Percentiles rank a stretch among this genome's conserved stretches.
Evolutionary conservation across 2,113 vertebrate species (phyloP).

Genomic region (Scartelaos histophorus): DNA sequence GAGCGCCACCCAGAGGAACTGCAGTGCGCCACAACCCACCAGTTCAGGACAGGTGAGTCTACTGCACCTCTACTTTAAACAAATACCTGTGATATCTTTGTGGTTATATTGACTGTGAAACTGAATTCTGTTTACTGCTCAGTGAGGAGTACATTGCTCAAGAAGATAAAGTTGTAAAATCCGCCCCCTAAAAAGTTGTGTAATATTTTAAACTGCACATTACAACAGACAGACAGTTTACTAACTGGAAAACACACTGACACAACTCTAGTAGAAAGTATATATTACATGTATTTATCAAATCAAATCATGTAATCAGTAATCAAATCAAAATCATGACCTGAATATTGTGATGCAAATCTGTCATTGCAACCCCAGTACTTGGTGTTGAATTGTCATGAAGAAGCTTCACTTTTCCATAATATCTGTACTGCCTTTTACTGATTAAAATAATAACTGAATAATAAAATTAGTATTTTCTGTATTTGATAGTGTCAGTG

Average conservation of each 20-base stretch:
- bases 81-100: neutral
- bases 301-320: too few species aligned
- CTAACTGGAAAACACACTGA: too few species aligned
- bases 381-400: neutral
- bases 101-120: neutral
- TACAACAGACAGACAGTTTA: too few species aligned
- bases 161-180: too few species aligned
- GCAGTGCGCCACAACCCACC: conserved; percentile 82
- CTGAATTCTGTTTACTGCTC: neutral
- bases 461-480: neutral
- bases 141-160: too few species aligned
- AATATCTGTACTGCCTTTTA: neutral
- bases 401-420: neutral
- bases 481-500: conserved; percentile 4
- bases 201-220: too few species aligned
- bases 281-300: too few species aligned
- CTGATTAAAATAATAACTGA: neutral
- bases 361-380: neutral
- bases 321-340: neutral
- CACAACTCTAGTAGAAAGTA: too few species aligned
- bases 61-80: neutral
- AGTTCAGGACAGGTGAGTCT: conserved; percentile 83
- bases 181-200: too few species aligned
- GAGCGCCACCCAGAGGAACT: conserved; percentile 94
- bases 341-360: neutral